Evolutionary conservation across 2,113 vertebrate species (phyloP).

Genomic region (Caretta caretta): DNA sequence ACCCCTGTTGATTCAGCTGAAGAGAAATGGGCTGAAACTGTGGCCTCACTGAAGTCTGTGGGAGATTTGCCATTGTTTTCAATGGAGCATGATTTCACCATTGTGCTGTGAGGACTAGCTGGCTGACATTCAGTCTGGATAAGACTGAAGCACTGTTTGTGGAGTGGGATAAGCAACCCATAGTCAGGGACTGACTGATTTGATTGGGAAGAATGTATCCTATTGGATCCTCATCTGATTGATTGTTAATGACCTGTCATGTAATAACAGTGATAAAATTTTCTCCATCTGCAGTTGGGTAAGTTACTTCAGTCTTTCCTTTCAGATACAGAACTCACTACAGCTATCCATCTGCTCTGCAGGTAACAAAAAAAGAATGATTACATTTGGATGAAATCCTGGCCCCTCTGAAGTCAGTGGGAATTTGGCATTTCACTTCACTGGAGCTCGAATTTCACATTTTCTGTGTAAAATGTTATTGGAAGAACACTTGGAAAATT

Average conservation of each 20-base stretch:
- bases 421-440: background rate
- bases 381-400: background rate
- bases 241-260: background rate
- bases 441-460: background rate
- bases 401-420: no score
- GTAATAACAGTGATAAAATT: background rate
- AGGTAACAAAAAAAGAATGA: no score
- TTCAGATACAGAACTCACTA: background rate
- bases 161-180: background rate
- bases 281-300: no score
- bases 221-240: background rate
- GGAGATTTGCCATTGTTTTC: background rate
- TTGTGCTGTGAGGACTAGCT: background rate
- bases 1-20: background rate
- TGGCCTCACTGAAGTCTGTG: background rate
- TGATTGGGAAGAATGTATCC: background rate
- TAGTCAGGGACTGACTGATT: background rate
- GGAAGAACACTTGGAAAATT: background rate
- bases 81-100: background rate
- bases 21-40: background rate
- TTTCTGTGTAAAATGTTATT: background rate
- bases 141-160: background rate
- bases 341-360: background rate
- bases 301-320: background rate
- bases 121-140: background rate